Conservation (phyloP, 2,113 vertebrate species). For the Ivindomyrus marchei region DNA sequence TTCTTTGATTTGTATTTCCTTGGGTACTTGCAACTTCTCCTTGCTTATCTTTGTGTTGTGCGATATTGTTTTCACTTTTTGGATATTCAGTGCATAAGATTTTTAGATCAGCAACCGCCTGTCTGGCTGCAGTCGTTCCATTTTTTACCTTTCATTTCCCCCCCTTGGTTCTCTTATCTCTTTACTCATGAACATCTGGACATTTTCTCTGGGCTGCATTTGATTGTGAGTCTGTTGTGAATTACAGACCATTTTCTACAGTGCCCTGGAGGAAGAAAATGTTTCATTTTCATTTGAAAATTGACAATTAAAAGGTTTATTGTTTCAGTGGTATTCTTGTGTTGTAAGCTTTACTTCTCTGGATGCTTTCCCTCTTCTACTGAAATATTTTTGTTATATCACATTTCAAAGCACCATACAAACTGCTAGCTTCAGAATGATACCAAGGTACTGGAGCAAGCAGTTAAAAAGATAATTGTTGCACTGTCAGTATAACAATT, state of each 20-base stretch:
- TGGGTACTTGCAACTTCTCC: background rate
- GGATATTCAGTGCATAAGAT: background rate
- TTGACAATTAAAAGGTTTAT: slow-evolving; percentile 55
- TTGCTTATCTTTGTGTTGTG: background rate
- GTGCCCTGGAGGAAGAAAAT: slow-evolving; percentile 20
- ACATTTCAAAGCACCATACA: background rate
- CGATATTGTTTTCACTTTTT: background rate
- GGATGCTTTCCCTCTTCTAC: background rate
- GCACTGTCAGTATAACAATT: background rate
- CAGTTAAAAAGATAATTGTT: background rate
- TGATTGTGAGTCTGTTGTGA: slow-evolving; percentile 18
- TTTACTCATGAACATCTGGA: background rate
- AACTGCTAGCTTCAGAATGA: background rate
- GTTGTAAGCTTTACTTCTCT: background rate
- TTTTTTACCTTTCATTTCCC: background rate
- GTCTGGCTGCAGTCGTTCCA: background rate
- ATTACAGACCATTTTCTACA: slow-evolving; percentile 29
- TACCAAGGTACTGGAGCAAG: background rate
- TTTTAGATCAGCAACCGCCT: background rate
- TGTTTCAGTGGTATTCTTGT: background rate
- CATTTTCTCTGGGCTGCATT: slow-evolving; percentile 18
- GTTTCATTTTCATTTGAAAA: slow-evolving; percentile 46
- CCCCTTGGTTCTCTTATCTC: background rate
- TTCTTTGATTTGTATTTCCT: background rate
- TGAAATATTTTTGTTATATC: background rate